Percentiles rank a stretch among this genome's conserved stretches.
phyloP scores from a whole-genome alignment of 1,140 invertebrate genomes.

The Aleiodes sp. region DNA sequence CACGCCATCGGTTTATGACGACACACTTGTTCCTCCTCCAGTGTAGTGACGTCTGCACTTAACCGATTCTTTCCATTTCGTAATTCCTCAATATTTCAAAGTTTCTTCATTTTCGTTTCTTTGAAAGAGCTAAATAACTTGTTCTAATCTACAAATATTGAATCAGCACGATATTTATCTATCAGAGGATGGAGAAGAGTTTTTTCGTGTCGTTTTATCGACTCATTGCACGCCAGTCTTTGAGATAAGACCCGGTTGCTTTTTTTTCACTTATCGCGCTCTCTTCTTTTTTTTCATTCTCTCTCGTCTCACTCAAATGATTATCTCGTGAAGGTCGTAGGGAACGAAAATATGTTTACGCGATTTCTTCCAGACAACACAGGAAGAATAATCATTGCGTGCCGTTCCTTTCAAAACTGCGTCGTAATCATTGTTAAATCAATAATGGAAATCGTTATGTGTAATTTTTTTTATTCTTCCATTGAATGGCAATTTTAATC shows the following conservation, averaged over 20 bases:
- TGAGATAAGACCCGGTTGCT: background rate
- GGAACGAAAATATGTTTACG: constrained; percentile 12
- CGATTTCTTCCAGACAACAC: background rate
- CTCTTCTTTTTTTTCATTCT: background rate
- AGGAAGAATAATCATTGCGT: no score
- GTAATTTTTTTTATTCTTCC: background rate
- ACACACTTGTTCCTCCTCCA: background rate
- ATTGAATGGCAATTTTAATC: background rate
- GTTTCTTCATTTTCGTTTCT: background rate
- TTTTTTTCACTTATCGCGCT: background rate
- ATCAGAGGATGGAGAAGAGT: background rate
- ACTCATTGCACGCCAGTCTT: background rate
- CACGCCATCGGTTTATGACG: background rate
- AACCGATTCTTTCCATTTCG: background rate
- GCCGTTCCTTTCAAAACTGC: no score
- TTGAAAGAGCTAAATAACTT: background rate
- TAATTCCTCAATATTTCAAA: background rate
- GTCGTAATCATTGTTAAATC: no score
- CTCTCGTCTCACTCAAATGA: background rate
- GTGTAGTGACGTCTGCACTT: background rate
- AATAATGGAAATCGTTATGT: background rate
- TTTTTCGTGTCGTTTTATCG: background rate
- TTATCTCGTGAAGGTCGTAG: background rate
- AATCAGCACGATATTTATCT: constrained; percentile 6
- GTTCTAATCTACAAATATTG: constrained; percentile 2